phyloP scores from a whole-genome alignment of 1,140 invertebrate genomes.

The Drosophila varians region DNA sequence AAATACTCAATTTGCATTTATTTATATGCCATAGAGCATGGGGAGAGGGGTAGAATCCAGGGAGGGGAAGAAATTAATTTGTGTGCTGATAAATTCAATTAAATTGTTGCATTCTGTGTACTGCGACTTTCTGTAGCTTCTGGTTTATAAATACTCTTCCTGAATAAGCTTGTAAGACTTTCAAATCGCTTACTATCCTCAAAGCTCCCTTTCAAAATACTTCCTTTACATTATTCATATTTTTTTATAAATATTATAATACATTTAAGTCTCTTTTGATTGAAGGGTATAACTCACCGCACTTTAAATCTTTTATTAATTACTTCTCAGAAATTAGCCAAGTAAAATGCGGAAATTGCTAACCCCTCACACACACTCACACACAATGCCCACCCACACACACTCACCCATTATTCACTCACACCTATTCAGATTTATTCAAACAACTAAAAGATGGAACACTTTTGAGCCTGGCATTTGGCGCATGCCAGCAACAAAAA shows the following conservation, averaged over 20 bases:
- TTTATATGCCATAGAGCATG: conserved; percentile 36
- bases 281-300: background rate
- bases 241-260: background rate
- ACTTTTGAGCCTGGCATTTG: conserved; percentile 32
- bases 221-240: background rate
- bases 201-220: too few relatives aligned
- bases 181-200: too few relatives aligned
- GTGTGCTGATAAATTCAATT: conserved; percentile 77
- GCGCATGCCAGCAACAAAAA: background rate
- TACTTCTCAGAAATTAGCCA: conserved; percentile 55
- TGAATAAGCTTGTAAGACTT: too few relatives aligned
- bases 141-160: conserved; percentile 27
- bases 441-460: conserved; percentile 34
- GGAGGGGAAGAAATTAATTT: conserved; percentile 59
- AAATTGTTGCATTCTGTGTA: conserved; percentile 69
- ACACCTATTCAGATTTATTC: conserved; percentile 31
- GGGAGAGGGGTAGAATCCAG: background rate
- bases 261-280: background rate
- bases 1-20: conserved; percentile 79
- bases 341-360: conserved; percentile 68
- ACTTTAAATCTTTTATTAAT: conserved; percentile 75
- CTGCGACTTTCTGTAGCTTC: conserved; percentile 41
- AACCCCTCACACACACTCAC: conserved; percentile 19
- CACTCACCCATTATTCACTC: background rate
- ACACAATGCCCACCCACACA: background rate